Evolutionary conservation across 2,113 vertebrate genomes (phyloP).

Genomic region (Pongo pygmaeus): DNA sequence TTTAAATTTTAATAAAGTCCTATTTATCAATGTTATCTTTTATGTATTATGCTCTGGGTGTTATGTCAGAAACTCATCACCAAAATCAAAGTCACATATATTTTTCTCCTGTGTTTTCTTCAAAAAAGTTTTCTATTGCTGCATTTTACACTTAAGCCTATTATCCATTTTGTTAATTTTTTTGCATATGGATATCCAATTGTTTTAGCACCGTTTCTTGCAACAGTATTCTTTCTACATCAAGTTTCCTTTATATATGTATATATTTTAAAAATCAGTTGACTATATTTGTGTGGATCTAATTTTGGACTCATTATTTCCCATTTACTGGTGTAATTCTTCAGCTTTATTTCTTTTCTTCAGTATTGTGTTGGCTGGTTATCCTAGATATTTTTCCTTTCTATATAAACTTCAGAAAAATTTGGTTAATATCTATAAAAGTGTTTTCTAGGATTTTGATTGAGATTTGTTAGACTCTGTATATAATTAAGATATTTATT

Average conservation of each 20-base stretch:
- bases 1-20: neutral
- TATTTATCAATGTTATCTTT: neutral
- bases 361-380: no score
- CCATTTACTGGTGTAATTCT: neutral
- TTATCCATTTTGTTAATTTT: neutral
- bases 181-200: neutral
- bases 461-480: neutral
- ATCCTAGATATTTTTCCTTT: neutral
- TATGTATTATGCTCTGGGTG: neutral
- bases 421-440: neutral
- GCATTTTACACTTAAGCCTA: neutral
- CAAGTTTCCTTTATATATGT: neutral
- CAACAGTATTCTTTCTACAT: neutral
- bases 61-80: neutral
- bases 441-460: neutral
- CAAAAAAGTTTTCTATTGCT: neutral
- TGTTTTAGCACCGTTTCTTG: neutral
- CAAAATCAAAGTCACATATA: neutral
- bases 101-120: neutral
- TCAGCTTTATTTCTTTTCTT: neutral
- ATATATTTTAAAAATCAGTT: neutral
- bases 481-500: neutral
- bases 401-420: neutral
- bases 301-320: neutral
- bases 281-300: neutral